Evolutionary conservation across 1,140 invertebrate genomes (phyloP), one percentile per base, ranked within the genome.

Genomic region (Maniola jurtina): DNA sequence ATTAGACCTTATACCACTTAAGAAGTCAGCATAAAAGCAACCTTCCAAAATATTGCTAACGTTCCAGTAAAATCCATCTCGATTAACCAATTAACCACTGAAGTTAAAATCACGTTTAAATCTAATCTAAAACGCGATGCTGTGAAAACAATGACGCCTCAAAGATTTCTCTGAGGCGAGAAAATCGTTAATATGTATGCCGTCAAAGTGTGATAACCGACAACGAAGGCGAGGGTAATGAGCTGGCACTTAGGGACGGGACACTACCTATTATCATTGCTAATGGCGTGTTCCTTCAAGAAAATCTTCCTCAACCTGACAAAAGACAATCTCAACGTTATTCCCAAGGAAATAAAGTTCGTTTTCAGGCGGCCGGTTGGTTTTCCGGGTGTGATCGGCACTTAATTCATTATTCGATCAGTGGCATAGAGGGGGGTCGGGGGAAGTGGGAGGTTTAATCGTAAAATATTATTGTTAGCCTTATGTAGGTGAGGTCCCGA

Each of bases 341-440:
- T 69, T 11, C 2, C 1, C 14, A 9, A 48, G 7, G 57, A 6
- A 38, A 64, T 69, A 80, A 67, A 71, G 70, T 70, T 25, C 10
- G 70, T 65, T 65, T 47, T 81, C 5, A 25, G 10, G 33, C 60
- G 52, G n/a, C 35, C 10, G 10, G 6, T 25, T 9, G 34, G 52
- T 7, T 13, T 50, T 16, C 10, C 38, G 33, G 55, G 65, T 70
- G 13, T 78, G 65, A 68, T 64, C 61, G 69, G 57, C 59, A 68
- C 64, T 73, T 75, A 77, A 81, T 71, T 80, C 76, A 77, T 84
- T 82, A 81, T 76, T 70, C 79, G 76, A 82, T 84, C 78, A 79
- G 75, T 77, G 72, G 75, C 70, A 72, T 66, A 61, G 60, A 72
- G 55, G 59, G 61, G 61, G 66, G 67, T 34, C 52, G 63, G 16